Percentiles rank a stretch among this genome's conserved stretches.
Conservation (phyloP, 1,140 invertebrate genomes). For the Leptinotarsa undecemlineata region DNA sequence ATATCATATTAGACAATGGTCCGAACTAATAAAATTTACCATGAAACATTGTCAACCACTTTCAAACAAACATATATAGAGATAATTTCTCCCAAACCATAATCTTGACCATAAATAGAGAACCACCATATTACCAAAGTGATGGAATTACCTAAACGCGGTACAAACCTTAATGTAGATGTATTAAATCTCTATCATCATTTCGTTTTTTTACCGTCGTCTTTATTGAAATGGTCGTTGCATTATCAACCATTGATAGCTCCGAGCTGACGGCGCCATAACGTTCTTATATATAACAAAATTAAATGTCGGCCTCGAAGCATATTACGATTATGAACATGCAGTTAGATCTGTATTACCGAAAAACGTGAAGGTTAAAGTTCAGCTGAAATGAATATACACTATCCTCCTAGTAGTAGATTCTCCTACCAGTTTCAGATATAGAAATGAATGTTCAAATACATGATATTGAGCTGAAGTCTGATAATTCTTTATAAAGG, state of each 20-base stretch:
- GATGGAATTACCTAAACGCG: not conserved
- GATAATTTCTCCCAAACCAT: too few relatives aligned
- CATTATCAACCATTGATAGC: not conserved
- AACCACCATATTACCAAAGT: too few relatives aligned
- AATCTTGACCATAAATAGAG: too few relatives aligned
- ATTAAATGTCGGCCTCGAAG: slow-evolving; percentile 1
- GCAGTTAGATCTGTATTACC: not conserved
- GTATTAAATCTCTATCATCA: not conserved
- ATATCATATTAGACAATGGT: too few relatives aligned
- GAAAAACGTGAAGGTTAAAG: not conserved
- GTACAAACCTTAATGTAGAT: not conserved
- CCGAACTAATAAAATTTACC: too few relatives aligned
- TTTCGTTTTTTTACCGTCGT: not conserved
- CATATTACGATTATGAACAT: not conserved
- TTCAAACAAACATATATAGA: too few relatives aligned
- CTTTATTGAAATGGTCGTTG: not conserved
- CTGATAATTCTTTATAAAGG: too few relatives aligned
- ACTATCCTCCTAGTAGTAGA: not conserved
- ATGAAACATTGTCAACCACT: too few relatives aligned
- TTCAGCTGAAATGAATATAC: not conserved
- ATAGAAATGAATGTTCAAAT: too few relatives aligned
- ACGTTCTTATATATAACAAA: not conserved
- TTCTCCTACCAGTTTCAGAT: too few relatives aligned
- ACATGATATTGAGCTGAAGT: too few relatives aligned
- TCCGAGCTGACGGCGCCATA: not conserved